These are phyloP conservation scores for Aleadryas rufinucha DNA, from an alignment of 2,113 vertebrate genomes.

Conservation along the genomic window DNA sequence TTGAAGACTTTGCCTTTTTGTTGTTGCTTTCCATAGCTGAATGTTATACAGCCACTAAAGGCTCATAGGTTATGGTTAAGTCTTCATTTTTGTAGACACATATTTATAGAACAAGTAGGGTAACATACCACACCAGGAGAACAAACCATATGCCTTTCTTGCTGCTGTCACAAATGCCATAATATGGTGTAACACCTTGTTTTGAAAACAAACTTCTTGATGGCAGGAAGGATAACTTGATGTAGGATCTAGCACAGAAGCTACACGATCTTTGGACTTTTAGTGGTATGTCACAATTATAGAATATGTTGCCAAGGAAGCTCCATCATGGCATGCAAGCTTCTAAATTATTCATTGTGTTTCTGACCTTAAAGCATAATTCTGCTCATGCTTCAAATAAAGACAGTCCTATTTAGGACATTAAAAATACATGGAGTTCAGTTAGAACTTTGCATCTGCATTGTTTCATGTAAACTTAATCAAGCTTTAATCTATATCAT, in stretches of 20 bases:
- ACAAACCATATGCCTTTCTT: neutral
- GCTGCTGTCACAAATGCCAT: neutral
- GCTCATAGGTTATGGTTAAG: neutral
- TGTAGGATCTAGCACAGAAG: neutral
- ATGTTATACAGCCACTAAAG: neutral
- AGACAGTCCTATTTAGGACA: neutral
- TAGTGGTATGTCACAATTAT: neutral
- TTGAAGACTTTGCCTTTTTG: neutral
- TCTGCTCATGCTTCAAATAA: neutral
- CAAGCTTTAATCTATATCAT: neutral
- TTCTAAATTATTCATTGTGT: neutral
- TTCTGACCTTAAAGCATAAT: neutral
- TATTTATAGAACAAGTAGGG: neutral
- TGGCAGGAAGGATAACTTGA: neutral
- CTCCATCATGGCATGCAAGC: neutral
- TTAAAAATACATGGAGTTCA: neutral
- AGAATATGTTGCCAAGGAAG: neutral
- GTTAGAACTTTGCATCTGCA: neutral
- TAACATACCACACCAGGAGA: neutral
- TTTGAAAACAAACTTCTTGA: slow-evolving; percentile 6
- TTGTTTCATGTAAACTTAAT: neutral
- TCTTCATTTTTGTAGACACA: neutral
- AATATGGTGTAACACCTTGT: neutral
- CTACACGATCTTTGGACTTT: neutral
- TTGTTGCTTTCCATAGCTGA: neutral